Base-by-base conservation (phyloP, 2,888 invertebrate genomes). In the Diplolepis rosae region DNA sequence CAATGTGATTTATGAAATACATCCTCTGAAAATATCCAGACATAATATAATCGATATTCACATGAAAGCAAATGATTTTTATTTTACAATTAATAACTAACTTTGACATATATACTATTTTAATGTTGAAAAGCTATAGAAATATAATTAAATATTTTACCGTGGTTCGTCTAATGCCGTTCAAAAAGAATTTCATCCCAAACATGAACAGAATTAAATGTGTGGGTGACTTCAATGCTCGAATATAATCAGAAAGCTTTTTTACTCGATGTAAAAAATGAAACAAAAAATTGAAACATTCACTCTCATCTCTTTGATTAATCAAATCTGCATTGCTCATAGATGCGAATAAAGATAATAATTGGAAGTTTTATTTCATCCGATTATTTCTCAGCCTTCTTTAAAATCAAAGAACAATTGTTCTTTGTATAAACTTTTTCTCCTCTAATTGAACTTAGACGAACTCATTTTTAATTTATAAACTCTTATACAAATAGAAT, bases 281-380 rank as follows among this genome's bases (percentile, higher is more conserved):
- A 73, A 72, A 69, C 77, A 74, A 72, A 80, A 75, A 69, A 70
- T 56, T 66, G 72, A 73, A 75, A 77, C 70, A 71, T 66, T 51
- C 50, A 56, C 67, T 35, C 68, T 52, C 70, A 45, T 52, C 75
- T 74, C 76, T 82, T 80, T 82, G 80, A 82, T 83, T 83, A 84
- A 83, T 82, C 76, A 76, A 73, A 74, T 74, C 71, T 77, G 66
- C 70, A 69, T 32, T 54, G 68, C 76, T 66, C 75, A 56, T 56
- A 70, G 68, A 75, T 68, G 66, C 69, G 74, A 67, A 51, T 68
- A 35, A 71, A 54, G 73, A 77, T 80, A 82, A 83, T 82, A 82
- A 83, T 82, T 83, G 80, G 77, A 78, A 78, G 79, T 73, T 74
- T 66, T 73, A 73, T 76, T 78, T 75, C 52, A 72, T 27, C 69